Percentiles rank a stretch among this genome's conserved stretches.
Conservation (phyloP, 2,797 vertebrate species). For the Sebastes kiyomatsui region DNA sequence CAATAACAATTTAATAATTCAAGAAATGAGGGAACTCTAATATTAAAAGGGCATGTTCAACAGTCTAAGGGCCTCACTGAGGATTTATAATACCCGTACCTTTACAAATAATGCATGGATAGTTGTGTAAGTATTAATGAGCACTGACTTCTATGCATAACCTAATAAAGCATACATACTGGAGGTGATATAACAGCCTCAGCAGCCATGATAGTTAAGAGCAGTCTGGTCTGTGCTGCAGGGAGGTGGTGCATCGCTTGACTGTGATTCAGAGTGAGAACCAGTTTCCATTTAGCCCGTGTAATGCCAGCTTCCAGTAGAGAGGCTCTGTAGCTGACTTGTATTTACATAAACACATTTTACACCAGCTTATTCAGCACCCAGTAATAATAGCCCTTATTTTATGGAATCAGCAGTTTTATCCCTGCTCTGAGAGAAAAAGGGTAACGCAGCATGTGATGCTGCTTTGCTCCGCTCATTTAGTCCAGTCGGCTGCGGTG, state of each 20-base stretch:
- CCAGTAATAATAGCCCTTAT: constrained; percentile 68
- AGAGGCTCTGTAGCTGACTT: constrained; percentile 11
- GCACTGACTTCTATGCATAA: neutral
- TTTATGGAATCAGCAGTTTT: constrained; percentile 71
- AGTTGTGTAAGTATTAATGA: constrained; percentile 9
- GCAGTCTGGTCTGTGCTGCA: constrained; percentile 18
- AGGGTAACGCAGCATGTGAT: constrained; percentile 21
- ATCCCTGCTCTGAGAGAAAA: constrained; percentile 16
- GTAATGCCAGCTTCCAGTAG: neutral
- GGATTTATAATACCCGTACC: neutral
- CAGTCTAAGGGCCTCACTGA: neutral
- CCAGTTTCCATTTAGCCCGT: constrained; percentile 20
- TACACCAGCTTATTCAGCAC: constrained; percentile 71
- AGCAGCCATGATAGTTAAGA: constrained; percentile 17
- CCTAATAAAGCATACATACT: neutral
- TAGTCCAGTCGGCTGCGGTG: constrained; percentile 29
- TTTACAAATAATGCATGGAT: constrained; percentile 34
- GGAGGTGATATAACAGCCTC: neutral
- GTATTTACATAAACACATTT: constrained; percentile 75
- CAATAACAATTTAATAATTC: constrained; percentile 19
- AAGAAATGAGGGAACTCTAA: constrained; percentile 10
- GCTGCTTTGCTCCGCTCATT: constrained; percentile 15
- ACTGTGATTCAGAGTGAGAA: constrained; percentile 20
- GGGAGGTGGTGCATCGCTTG: constrained; percentile 18
- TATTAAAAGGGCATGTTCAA: constrained; percentile 15